These are phyloP conservation scores for Neostethus bicornis DNA, from an alignment of 2,797 vertebrate species.

Conservation along the genomic window DNA sequence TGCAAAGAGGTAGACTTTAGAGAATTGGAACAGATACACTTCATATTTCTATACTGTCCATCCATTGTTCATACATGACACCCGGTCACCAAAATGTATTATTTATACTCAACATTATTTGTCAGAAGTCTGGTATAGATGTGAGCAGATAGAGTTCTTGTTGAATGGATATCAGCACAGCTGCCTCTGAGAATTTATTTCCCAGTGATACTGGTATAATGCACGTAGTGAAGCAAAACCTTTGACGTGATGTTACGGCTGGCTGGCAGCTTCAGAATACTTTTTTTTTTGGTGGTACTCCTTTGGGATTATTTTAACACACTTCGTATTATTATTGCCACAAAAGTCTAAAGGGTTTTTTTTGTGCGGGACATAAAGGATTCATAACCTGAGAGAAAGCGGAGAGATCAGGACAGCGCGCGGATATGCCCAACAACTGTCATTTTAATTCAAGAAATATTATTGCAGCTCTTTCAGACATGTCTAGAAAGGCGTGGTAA, in stretches of 20 bases:
- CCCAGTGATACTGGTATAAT: constrained; percentile 51
- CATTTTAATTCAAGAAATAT: constrained; percentile 60
- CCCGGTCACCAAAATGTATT: constrained; percentile 40
- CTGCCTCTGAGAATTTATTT: constrained; percentile 47
- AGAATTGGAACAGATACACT: constrained; percentile 44
- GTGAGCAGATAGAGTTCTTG: constrained; percentile 31
- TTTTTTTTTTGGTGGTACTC: constrained; percentile 42
- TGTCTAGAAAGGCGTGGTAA: constrained; percentile 68
- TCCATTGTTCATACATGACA: constrained; percentile 33
- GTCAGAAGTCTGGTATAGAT: constrained; percentile 21
- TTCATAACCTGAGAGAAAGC: constrained; percentile 50
- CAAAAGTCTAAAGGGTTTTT: constrained; percentile 33
- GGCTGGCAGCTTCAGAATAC: constrained; percentile 42
- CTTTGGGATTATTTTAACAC: constrained; percentile 59
- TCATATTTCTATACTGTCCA: constrained; percentile 32
- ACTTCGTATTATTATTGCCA: constrained; percentile 61
- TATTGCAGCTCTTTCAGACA: constrained; percentile 53
- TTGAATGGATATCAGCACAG: constrained; percentile 47
- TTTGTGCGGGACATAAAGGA: constrained; percentile 40
- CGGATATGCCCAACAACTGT: constrained; percentile 51
- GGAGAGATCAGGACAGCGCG: constrained; percentile 37
- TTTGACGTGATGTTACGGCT: constrained; percentile 56
- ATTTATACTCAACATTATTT: constrained; percentile 46
- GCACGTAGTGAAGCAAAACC: constrained; percentile 40
- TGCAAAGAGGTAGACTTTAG: constrained; percentile 52